These are phyloP conservation scores for Crotalus helleri DNA, from an alignment of 2,113 vertebrate genomes.

Conservation along the genomic window DNA sequence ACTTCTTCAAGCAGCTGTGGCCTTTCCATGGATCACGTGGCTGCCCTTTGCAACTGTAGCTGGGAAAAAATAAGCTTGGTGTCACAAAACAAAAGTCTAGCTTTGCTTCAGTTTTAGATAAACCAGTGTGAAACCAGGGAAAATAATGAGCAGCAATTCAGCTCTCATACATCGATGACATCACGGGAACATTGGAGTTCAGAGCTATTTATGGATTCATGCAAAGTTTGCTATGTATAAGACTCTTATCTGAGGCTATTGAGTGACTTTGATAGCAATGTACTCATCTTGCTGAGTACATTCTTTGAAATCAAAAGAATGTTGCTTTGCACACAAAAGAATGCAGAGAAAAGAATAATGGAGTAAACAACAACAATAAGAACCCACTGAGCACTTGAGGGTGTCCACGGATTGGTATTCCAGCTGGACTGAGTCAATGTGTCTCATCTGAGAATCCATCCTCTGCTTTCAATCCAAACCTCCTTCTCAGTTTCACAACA, in stretches of 20 bases:
- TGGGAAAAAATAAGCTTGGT: too few species aligned
- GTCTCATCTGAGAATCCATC: neutral
- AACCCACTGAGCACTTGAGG: neutral
- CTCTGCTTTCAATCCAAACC: neutral
- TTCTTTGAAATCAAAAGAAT: neutral
- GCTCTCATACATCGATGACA: too few species aligned
- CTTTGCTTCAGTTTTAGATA: too few species aligned
- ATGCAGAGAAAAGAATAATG: neutral
- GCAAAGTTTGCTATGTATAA: too few species aligned
- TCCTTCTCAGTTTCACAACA: neutral
- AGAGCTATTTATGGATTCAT: too few species aligned
- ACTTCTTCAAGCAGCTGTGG: neutral
- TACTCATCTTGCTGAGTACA: neutral
- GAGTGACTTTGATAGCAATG: neutral
- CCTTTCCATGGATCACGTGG: neutral
- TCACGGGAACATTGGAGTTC: too few species aligned
- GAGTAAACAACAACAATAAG: neutral
- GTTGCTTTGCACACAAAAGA: neutral
- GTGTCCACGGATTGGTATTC: neutral
- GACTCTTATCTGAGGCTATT: neutral
- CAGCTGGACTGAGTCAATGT: neutral
- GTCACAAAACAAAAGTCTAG: too few species aligned
- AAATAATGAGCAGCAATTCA: too few species aligned
- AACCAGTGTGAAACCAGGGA: too few species aligned
- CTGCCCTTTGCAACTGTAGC: too few species aligned